A percentile compares a stretch with the other conserved stretches of the same genome.
Conservation (phyloP, 2,888 invertebrate genomes). For the Venusia cambrica region DNA sequence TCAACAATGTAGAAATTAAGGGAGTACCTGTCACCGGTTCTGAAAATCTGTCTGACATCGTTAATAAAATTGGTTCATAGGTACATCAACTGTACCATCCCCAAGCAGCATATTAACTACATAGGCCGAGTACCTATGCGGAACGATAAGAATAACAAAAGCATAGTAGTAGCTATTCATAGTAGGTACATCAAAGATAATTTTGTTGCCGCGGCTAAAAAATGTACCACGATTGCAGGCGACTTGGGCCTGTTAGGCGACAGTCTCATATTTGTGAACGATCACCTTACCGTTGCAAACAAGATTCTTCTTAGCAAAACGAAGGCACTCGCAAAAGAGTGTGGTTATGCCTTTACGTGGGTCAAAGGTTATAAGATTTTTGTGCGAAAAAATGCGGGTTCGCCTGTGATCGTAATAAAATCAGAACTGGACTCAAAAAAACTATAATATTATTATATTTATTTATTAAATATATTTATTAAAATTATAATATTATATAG, state of each 20-base stretch:
- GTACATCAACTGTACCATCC: slow-evolving; percentile 7
- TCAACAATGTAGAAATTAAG: slow-evolving; percentile 4
- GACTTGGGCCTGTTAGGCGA: slow-evolving; percentile 21
- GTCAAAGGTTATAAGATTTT: slow-evolving; percentile 25
- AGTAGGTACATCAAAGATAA: slow-evolving; percentile 30
- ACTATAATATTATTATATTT: no score
- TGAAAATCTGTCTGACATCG: slow-evolving; percentile 15
- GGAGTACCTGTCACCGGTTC: slow-evolving; percentile 3
- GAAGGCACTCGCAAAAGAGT: slow-evolving; percentile 22
- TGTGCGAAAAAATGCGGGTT: slow-evolving; percentile 18
- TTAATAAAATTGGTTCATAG: slow-evolving; percentile 11
- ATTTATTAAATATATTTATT: no score
- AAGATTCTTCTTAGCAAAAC: slow-evolving; percentile 28
- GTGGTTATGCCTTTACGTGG: slow-evolving; percentile 20
- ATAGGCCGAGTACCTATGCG: slow-evolving; percentile 19
- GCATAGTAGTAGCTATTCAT: slow-evolving; percentile 21
- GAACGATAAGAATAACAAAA: slow-evolving; percentile 9
- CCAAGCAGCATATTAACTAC: slow-evolving; percentile 22
- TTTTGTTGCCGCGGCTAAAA: slow-evolving; percentile 23
- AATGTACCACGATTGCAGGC: slow-evolving; percentile 5
- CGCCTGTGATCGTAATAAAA: no score
- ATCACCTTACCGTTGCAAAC: slow-evolving; percentile 27
- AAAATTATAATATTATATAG: no score
- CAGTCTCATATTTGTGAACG: slow-evolving; percentile 22
- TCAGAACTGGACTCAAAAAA: no score